Conservation (phyloP, 1,140 invertebrate species). For the Drosophila tani region DNA sequence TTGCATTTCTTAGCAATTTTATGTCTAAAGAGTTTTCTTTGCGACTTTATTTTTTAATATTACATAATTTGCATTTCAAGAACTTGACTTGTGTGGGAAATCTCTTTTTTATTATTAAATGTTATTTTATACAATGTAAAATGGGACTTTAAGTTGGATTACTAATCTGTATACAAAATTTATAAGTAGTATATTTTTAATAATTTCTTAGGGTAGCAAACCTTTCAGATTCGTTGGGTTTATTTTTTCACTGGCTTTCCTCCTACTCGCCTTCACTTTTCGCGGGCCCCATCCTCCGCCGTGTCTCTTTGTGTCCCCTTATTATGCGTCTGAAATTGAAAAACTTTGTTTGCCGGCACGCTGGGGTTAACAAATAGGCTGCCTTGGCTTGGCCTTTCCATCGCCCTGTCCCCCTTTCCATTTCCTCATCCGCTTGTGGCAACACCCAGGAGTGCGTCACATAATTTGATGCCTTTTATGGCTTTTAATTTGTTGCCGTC, state of each 20-base stretch:
- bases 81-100: not conserved
- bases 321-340: slow-evolving; percentile 83
- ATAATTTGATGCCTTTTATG: slow-evolving; percentile 82
- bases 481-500: slow-evolving; percentile 78
- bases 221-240: not conserved
- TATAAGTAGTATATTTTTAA: not conserved
- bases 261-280: not conserved
- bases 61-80: not conserved
- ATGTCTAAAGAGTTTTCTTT: too few species aligned
- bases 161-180: not conserved
- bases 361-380: slow-evolving; percentile 81
- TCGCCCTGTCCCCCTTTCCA: not conserved
- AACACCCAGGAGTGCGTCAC: slow-evolving; percentile 70
- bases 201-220: not conserved
- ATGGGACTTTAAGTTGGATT: too few species aligned
- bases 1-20: too few species aligned
- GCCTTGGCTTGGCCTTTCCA: slow-evolving; percentile 35
- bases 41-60: too few species aligned
- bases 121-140: not conserved
- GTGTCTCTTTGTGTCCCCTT: slow-evolving; percentile 64
- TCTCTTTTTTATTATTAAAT: not conserved
- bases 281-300: slow-evolving; percentile 2
- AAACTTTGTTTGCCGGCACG: slow-evolving; percentile 80
- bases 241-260: not conserved
- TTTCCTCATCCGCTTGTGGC: slow-evolving; percentile 37